A percentile compares a stretch with the other conserved stretches of the same genome.
Evolutionary conservation across 2,113 vertebrate genomes (phyloP).

Genomic region (Notothenia coriiceps): DNA sequence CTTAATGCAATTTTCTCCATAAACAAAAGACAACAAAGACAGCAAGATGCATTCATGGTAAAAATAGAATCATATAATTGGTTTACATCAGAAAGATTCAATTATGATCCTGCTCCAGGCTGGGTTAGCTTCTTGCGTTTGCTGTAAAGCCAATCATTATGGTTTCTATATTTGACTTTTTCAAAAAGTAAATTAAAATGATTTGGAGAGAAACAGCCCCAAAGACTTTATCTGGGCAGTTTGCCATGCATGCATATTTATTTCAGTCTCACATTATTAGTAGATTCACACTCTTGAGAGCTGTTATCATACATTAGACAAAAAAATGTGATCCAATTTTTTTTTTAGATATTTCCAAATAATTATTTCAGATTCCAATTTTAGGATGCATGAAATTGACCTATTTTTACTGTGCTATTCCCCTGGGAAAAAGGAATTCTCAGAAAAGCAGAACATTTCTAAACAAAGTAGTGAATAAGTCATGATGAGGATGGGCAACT

Average conservation of each 20-base stretch:
- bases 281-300: neutral
- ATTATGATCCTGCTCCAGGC: neutral
- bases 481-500: neutral
- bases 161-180: constrained; percentile 12
- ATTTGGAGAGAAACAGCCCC: constrained; percentile 12
- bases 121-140: constrained; percentile 8
- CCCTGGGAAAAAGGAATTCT: neutral
- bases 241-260: constrained; percentile 3
- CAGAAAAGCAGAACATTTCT: neutral
- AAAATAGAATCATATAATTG: neutral
- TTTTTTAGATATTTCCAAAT: no score
- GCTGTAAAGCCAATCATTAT: neutral
- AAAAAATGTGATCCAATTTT: constrained; percentile 2
- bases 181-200: constrained; percentile 3
- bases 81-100: constrained; percentile 3
- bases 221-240: constrained; percentile 14
- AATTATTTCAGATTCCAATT: neutral
- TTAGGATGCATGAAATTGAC: constrained; percentile 4
- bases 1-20: constrained; percentile 33
- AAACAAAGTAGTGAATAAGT: neutral
- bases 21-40: constrained; percentile 21
- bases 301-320: neutral
- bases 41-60: neutral
- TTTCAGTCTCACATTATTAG: constrained; percentile 17
- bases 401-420: neutral